These are phyloP conservation scores for Napeogenes sylphis DNA, from an alignment of 2,888 invertebrate species.

Conservation along the genomic window DNA sequence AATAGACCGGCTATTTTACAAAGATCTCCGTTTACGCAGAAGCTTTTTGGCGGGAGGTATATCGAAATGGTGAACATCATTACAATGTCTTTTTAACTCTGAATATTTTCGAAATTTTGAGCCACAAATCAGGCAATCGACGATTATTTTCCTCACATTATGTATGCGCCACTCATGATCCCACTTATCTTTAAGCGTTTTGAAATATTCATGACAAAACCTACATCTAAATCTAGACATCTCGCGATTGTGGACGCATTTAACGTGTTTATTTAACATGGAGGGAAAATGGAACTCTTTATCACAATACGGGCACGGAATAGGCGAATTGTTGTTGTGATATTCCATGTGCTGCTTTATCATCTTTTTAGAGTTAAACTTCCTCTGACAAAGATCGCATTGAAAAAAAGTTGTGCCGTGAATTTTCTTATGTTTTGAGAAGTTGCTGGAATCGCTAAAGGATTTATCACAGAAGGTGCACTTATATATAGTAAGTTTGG, in stretches of 20 bases:
- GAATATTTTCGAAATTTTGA: conserved; percentile 65
- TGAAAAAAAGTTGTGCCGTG: conserved; percentile 62
- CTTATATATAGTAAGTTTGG: conserved; percentile 67
- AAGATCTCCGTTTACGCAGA: conserved; percentile 34
- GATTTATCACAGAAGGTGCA: conserved; percentile 70
- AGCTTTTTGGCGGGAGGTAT: conserved; percentile 55
- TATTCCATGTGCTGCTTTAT: conserved; percentile 67
- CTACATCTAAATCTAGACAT: conserved; percentile 49
- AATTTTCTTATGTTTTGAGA: conserved; percentile 73
- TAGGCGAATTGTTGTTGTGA: conserved; percentile 55
- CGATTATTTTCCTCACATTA: conserved; percentile 61
- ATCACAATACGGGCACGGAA: conserved; percentile 53
- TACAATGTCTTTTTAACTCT: conserved; percentile 60
- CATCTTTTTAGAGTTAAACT: conserved; percentile 72
- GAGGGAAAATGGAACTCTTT: conserved; percentile 65
- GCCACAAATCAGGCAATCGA: conserved; percentile 61
- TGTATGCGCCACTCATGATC: conserved; percentile 70
- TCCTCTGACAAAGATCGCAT: conserved; percentile 67
- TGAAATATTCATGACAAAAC: conserved; percentile 54
- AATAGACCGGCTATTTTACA: conserved; percentile 16
- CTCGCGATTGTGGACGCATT: conserved; percentile 51
- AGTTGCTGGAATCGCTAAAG: conserved; percentile 73
- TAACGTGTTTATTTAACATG: conserved; percentile 64
- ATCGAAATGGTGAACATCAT: conserved; percentile 44
- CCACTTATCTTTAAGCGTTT: conserved; percentile 65